Evolutionary conservation across 2,888 invertebrate species (phyloP), one percentile per base, ranked within the genome.

Genomic region (Myopa tessellatipennis): DNA sequence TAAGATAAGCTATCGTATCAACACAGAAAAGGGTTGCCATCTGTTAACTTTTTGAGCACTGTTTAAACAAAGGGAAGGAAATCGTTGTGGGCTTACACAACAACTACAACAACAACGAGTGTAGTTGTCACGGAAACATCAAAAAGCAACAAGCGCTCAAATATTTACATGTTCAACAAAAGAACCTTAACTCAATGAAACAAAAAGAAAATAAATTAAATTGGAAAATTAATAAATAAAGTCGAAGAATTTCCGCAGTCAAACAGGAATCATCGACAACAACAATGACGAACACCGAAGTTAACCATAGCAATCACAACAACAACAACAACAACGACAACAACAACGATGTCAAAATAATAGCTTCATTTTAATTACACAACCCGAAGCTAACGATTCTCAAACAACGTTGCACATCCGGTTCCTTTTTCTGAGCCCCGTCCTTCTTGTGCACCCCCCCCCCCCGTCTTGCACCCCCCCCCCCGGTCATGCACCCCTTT

Each of bases 281-380:
- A 68, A 80, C 45, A 78, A 68, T 80, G 80, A 81, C 81, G 78
- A 81, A 79, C 78, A 81, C 78, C 50, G 50, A 52, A 45, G 58
- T 36, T 58, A 69, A 60, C 61, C 34, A 60, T 18, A 40, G 38
- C 45, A 76, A 45, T 40, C 71, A 68, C 38, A 70, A 77, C 78
- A 70, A 80, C 81, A 80, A 61, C 63, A 74, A 74, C 73, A 74
- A 74, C 40, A 40, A 16, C 40, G 60, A 72, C 10, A 8, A 63
- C 50, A 45, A 18, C 26, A 61, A 40, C 18, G 26, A 36, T 6
- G 8, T 55, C 63, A 45, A 74, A 61, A 74, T 74, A 74, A 71
- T 67, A 61, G 61, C 60, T 40, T 55, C 45, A 69, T 69, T 69
- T 68, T 75, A 75, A 75, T 75, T 75, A 69, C 18, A 60, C 69